These are phyloP conservation scores for Magallana nippona DNA, from an alignment of 2,888 invertebrate genomes.

Conservation along the genomic window DNA sequence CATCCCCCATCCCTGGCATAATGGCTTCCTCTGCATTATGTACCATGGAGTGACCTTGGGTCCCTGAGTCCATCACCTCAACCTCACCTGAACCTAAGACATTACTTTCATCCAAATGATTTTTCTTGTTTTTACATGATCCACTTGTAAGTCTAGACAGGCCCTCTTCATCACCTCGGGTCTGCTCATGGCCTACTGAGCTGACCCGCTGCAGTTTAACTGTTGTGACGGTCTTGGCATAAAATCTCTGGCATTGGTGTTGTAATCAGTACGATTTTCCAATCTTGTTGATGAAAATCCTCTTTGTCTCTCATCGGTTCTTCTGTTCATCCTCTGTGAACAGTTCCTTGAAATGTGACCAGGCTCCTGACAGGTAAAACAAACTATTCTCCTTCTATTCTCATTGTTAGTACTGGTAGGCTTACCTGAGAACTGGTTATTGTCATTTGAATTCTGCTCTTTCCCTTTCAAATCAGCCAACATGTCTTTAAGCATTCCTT, in stretches of 20 bases:
- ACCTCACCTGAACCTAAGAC: neutral
- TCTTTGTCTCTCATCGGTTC: neutral
- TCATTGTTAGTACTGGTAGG: neutral
- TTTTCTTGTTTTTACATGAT: neutral
- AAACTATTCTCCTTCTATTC: neutral
- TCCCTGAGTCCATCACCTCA: neutral
- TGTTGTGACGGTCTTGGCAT: neutral
- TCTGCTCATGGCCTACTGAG: constrained; percentile 42
- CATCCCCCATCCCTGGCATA: neutral
- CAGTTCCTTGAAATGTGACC: constrained; percentile 43
- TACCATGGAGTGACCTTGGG: neutral
- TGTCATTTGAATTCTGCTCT: no score
- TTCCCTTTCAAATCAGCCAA: neutral
- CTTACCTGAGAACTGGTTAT: no score
- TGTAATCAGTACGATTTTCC: neutral
- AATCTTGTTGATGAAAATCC: neutral
- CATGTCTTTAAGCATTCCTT: neutral
- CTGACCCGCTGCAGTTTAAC: constrained; percentile 49
- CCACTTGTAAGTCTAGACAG: neutral
- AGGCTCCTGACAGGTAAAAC: constrained; percentile 44
- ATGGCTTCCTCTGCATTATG: constrained; percentile 4
- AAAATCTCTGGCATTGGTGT: neutral
- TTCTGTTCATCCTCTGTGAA: constrained; percentile 5
- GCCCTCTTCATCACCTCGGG: constrained; percentile 22
- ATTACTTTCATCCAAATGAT: neutral